Evolutionary conservation across 2,888 invertebrate genomes (phyloP).

Genomic region (Chrysina gloriosa): DNA sequence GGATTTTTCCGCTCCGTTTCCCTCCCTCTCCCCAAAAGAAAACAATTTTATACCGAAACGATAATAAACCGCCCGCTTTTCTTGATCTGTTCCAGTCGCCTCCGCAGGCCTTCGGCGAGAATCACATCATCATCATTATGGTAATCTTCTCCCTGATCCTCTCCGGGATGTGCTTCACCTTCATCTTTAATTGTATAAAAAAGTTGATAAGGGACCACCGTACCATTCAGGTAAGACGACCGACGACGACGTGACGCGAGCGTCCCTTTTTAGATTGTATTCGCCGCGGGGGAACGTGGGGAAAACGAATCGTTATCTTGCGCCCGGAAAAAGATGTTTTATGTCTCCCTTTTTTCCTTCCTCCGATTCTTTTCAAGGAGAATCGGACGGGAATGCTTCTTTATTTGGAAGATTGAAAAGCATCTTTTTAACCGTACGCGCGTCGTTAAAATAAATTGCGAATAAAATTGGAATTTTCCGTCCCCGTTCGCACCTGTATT

Average conservation of each 20-base stretch:
- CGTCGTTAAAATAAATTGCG: too few relatives aligned
- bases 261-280: too few relatives aligned
- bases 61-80: constrained; percentile 13
- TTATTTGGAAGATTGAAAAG: too few relatives aligned
- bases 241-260: neutral
- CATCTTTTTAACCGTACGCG: too few relatives aligned
- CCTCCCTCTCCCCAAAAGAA: neutral
- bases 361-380: too few relatives aligned
- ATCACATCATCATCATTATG: constrained; percentile 87
- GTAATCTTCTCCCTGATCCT: constrained; percentile 89
- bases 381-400: too few relatives aligned
- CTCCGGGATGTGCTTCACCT: constrained; percentile 88
- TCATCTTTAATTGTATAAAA: constrained; percentile 87
- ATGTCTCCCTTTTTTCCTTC: too few relatives aligned
- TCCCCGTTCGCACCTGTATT: too few relatives aligned
- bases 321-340: too few relatives aligned
- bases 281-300: too few relatives aligned
- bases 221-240: constrained; percentile 80
- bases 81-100: constrained; percentile 22
- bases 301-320: too few relatives aligned
- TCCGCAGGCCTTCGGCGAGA: constrained; percentile 65
- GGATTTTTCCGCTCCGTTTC: neutral
- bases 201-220: constrained; percentile 89
- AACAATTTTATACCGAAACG: constrained; percentile 4
- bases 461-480: too few relatives aligned